Evolutionary conservation across 1,140 invertebrate species (phyloP).

Genomic region (Nasonia giraulti): DNA sequence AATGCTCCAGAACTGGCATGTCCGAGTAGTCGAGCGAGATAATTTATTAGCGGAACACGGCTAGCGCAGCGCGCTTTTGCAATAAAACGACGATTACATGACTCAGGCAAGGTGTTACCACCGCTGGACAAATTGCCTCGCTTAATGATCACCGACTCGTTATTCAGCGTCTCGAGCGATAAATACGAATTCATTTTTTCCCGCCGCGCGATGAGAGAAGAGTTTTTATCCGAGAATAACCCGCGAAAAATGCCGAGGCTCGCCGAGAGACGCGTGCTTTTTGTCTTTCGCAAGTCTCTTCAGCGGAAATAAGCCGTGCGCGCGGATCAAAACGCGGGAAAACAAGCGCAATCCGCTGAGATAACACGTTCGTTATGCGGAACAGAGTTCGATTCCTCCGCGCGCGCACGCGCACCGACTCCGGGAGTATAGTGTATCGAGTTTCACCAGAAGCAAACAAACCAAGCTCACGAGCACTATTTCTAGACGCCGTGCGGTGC

Average conservation of each 20-base stretch:
- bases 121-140: background rate
- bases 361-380: background rate
- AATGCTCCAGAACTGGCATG: background rate
- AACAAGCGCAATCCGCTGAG: background rate
- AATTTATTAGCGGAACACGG: background rate
- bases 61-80: background rate
- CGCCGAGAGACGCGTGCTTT: background rate
- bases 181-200: too few relatives aligned
- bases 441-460: slow-evolving; percentile 18
- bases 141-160: background rate
- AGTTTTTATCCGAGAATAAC: too few relatives aligned
- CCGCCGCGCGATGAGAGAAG: too few relatives aligned
- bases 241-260: too few relatives aligned
- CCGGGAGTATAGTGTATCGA: slow-evolving; percentile 6
- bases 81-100: slow-evolving; percentile 9
- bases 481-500: background rate
- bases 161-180: background rate
- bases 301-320: background rate
- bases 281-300: background rate
- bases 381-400: background rate
- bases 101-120: background rate
- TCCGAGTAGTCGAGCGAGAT: background rate
- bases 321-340: background rate
- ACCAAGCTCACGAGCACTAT: background rate
- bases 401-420: background rate